Evolutionary conservation across 2,113 vertebrate species (phyloP).

Genomic region (Daphoenositta chrysoptera): DNA sequence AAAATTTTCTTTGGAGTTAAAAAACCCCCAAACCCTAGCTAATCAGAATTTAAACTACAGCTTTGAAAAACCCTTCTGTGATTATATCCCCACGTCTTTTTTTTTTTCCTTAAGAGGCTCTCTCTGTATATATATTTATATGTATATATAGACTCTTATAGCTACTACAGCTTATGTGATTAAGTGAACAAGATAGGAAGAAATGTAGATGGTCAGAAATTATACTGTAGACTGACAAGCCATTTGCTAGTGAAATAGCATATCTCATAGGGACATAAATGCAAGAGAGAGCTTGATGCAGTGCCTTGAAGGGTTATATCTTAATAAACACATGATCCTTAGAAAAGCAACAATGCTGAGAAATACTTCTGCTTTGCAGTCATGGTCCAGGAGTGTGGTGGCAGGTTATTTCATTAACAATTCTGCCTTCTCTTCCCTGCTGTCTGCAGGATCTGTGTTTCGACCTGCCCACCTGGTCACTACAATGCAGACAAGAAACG

Average conservation of each 20-base stretch:
- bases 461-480: slow-evolving; percentile 91
- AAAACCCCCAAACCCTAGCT: background rate
- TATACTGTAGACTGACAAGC: background rate
- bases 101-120: background rate
- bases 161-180: background rate
- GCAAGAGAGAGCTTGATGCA: background rate
- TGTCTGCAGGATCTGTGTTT: slow-evolving; percentile 87
- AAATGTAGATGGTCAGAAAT: background rate
- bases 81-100: background rate
- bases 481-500: slow-evolving; percentile 93
- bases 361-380: slow-evolving; percentile 38
- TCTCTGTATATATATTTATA: background rate
- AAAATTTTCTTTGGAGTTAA: background rate
- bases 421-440: slow-evolving; percentile 30
- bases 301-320: background rate
- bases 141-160: background rate
- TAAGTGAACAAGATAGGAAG: background rate
- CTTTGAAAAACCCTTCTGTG: background rate
- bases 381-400: slow-evolving; percentile 3
- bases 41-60: background rate
- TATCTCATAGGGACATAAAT: background rate
- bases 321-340: background rate
- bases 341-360: background rate
- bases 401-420: slow-evolving; percentile 29
- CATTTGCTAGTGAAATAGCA: background rate